Percentiles rank a stretch among this genome's conserved stretches.
phyloP scores from a whole-genome alignment of 2,888 invertebrate species.

The Synanthedon andrenaeformis region DNA sequence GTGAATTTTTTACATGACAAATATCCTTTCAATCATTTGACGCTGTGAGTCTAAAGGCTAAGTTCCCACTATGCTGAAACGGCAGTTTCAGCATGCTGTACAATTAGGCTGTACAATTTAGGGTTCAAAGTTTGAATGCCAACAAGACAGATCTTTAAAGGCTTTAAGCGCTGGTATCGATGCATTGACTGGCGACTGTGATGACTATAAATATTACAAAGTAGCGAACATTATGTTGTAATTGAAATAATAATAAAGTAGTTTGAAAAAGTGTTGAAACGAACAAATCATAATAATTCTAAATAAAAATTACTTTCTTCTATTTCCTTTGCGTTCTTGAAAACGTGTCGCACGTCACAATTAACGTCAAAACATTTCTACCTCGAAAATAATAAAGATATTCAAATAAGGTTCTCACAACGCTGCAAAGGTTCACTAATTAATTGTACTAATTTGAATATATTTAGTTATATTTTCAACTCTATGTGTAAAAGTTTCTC shows the following conservation, averaged over 20 bases:
- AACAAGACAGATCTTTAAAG: no score
- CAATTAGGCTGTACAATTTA: no score
- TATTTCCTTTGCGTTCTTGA: slow-evolving; percentile 20
- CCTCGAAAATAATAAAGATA: slow-evolving; percentile 36
- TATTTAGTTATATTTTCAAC: no score
- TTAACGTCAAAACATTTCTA: slow-evolving; percentile 44
- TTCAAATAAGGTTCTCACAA: slow-evolving; percentile 53
- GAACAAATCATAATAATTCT: not conserved
- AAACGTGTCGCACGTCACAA: slow-evolving; percentile 43
- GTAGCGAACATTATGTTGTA: not conserved
- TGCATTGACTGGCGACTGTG: not conserved
- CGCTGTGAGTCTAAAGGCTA: no score
- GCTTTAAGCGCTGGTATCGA: no score
- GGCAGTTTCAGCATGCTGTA: no score
- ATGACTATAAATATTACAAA: not conserved
- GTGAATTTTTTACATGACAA: no score
- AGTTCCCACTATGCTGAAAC: no score
- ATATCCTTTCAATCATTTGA: no score
- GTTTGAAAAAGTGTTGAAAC: not conserved
- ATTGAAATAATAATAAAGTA: not conserved
- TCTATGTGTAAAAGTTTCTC: no score
- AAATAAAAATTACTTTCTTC: slow-evolving; percentile 8
- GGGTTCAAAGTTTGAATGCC: no score
- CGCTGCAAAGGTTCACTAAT: slow-evolving; percentile 33
- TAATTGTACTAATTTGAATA: slow-evolving; percentile 29